Evolutionary conservation across 2,888 invertebrate species (phyloP), one percentile per base, ranked within the genome.

Genomic region (Thecophora atra): DNA sequence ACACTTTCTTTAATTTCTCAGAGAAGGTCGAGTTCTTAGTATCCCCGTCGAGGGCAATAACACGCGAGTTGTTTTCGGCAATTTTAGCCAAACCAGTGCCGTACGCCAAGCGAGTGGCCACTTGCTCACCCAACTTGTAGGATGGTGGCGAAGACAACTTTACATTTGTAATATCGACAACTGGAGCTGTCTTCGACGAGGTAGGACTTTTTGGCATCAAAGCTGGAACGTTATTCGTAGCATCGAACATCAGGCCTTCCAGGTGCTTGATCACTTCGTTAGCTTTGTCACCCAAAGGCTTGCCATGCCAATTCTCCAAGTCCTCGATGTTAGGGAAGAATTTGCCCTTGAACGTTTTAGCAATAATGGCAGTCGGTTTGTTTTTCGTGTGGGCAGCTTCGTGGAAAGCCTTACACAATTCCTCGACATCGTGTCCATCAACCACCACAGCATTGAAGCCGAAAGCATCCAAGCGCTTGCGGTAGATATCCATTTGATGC

Each of bases 11-110:
- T 76, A 99, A 90, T 84, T 95, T 97, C 80, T 97, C 96, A 19
- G 99, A 94, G 88, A 91, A 99, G 0, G 99, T 99, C 0, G 99
- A 99, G 88, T 99, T 99, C 88, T 99, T 99, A 78, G 98, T 98
- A 86, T 99, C 99, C 28, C 97, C 99, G 85, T 99, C 99, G 79
- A 99, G 86, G 66, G 97, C 98, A 80, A 99, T 92, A 24, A 99
- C 96, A 73, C 97, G 91, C 77, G 89, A 85, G 83, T 92, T 92
- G 75, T 88, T 90, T 75, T 91, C 89, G 0, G 90, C 92, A 78
- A 99, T 90, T 88, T 99, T 99, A 76, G 93, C 94, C 73, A 99
- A 88, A 2, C 95, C 99, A 21, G 92, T 94, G 6, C 99, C 99
- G 87, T 99, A 99, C 0, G 99, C 98, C 63, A 93, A 88, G 71